A percentile compares a stretch with the other conserved stretches of the same genome.
phyloP scores from a whole-genome alignment of 1,140 invertebrate genomes.

The Ephestia elutella region DNA sequence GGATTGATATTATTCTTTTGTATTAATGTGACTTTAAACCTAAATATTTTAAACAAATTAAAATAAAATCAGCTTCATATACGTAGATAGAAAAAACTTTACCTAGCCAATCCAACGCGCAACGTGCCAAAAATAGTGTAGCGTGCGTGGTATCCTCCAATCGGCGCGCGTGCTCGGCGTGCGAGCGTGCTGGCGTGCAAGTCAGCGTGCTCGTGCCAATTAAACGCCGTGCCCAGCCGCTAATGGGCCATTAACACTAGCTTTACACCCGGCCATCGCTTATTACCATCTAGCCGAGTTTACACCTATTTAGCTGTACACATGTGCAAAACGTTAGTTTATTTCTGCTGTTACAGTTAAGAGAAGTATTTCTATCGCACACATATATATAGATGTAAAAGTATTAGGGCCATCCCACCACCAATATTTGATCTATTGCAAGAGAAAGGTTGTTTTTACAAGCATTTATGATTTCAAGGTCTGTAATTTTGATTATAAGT shows the following conservation, averaged over 20 bases:
- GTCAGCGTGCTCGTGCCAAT: conserved; percentile 40
- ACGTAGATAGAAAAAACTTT: background rate
- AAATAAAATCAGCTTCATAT: too few species aligned
- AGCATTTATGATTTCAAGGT: too few species aligned
- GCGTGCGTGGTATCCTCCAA: conserved; percentile 32
- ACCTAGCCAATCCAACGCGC: conserved; percentile 1
- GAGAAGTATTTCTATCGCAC: too few species aligned
- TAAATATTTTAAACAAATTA: too few species aligned
- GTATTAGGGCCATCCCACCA: too few species aligned
- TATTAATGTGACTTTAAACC: too few species aligned
- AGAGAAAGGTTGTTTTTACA: too few species aligned
- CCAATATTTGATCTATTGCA: too few species aligned
- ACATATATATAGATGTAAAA: too few species aligned
- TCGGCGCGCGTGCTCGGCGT: conserved; percentile 36
- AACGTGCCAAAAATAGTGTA: conserved; percentile 29
- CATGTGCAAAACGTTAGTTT: background rate
- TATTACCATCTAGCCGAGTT: conserved; percentile 39
- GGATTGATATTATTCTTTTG: too few species aligned
- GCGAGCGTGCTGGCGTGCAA: conserved; percentile 13
- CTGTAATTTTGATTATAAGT: too few species aligned
- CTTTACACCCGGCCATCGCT: conserved; percentile 48
- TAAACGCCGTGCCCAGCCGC: conserved; percentile 46
- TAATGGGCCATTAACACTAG: conserved; percentile 67
- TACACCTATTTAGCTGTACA: conserved; percentile 10
- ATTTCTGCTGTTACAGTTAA: too few species aligned